Base-by-base conservation (phyloP, 2,888 invertebrate species). In the Plusia festucae region DNA sequence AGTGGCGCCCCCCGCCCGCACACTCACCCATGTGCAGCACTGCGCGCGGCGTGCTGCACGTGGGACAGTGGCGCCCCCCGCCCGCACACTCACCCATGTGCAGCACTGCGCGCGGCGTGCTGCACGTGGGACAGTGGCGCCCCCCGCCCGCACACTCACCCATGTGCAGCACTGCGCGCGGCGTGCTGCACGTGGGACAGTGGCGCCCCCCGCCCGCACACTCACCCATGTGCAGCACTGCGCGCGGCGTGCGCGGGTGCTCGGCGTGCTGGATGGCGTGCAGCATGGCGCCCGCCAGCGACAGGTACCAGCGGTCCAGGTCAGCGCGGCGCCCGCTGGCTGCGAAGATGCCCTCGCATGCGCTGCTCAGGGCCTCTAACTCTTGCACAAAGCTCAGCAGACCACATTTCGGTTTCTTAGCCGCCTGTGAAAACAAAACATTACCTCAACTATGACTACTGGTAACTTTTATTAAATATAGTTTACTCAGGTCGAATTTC, bases 301-400 rank as follows among this genome's bases (percentile, higher is more conserved):
- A 95, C 34, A 96, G 96, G 90, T 98, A 98, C 98, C 98, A 99
- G 87, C 99, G 98, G 88, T 99, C 99, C 78, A 99, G 96, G 92
- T 99, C 99, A 1, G 97, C 97, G 82, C 98, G 96, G 60, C 99
- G 95, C 76, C 98, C 98, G 34, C 98, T 97, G 84, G 97, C 97
- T 70, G 96, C 96, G 90, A 99, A 98, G 73, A 99, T 97, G 66
- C 96, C 96, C 91, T 99, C 99, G 16, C 98, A 97, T 61, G 97
- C 97, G 79, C 96, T 96, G 9, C 98, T 97, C 94, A 99, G 98
- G 78, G 97, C 96, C 95, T 98, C 98, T 91, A 99, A 98, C 91
- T 98, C 98, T 69, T 97, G 97, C 27, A 99, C 97, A 92, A 96
- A 96, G 15, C 98, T 97, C 94, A 99, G 98, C 79, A 97, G 96